Percentiles rank a stretch among this genome's conserved stretches.
phyloP scores from a whole-genome alignment of 2,797 vertebrate species.

The Thaleichthys pacificus region DNA sequence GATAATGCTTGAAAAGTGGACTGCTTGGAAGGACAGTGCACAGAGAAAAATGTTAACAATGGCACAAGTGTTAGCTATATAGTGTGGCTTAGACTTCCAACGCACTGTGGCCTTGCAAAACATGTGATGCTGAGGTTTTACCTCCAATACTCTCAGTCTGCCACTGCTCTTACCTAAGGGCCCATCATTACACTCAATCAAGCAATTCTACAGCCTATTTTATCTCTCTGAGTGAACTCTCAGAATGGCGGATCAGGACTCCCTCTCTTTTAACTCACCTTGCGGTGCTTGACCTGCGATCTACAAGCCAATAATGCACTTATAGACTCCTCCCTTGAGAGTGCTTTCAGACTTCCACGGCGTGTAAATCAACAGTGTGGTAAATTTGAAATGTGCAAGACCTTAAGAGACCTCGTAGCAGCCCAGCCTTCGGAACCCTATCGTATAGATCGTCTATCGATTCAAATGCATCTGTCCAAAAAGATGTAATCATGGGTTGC shows the following conservation, averaged over 20 bases:
- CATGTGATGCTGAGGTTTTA: slow-evolving; percentile 11
- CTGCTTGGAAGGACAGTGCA: too few relatives aligned
- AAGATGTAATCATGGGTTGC: neutral
- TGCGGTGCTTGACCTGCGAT: slow-evolving; percentile 63
- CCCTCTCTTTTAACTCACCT: slow-evolving; percentile 57
- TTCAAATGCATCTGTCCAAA: neutral
- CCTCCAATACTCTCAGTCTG: slow-evolving; percentile 33
- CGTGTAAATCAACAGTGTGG: slow-evolving; percentile 66
- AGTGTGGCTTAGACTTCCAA: neutral
- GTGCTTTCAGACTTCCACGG: slow-evolving; percentile 63
- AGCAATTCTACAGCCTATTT: slow-evolving; percentile 76
- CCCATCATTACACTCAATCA: slow-evolving; percentile 74
- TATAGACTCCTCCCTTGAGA: slow-evolving; percentile 66
- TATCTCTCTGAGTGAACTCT: slow-evolving; percentile 54
- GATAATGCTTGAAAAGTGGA: too few relatives aligned
- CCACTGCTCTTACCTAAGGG: slow-evolving; percentile 59
- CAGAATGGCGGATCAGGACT: slow-evolving; percentile 45
- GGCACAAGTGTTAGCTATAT: neutral
- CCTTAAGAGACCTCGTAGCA: slow-evolving; percentile 16
- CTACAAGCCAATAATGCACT: slow-evolving; percentile 60
- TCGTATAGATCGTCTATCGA: neutral
- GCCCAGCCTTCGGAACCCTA: neutral
- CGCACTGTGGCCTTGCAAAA: neutral
- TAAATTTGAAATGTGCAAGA: slow-evolving; percentile 67
- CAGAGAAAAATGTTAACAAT: neutral